phyloP scores from a whole-genome alignment of 2,113 vertebrate genomes.

The Scortum barcoo region DNA sequence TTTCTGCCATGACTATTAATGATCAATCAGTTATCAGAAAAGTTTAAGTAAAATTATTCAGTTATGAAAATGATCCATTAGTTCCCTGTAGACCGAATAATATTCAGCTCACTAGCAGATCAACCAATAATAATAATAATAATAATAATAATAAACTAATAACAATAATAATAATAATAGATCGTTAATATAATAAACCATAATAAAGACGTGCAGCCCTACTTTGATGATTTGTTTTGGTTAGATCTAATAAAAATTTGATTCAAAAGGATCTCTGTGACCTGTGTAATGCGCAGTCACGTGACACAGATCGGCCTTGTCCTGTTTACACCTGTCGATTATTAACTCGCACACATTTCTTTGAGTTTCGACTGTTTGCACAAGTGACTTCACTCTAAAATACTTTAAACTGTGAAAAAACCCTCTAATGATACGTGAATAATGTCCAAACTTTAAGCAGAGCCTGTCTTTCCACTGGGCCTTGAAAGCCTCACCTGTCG shows the following conservation, averaged over 20 bases:
- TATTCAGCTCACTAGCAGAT: not conserved
- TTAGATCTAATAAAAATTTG: no score
- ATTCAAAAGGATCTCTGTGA: no score
- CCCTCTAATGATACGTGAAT: accelerated
- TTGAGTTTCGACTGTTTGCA: slow-evolving; percentile 24
- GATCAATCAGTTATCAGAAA: not conserved
- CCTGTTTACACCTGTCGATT: slow-evolving; percentile 74
- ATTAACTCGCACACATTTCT: slow-evolving; percentile 68
- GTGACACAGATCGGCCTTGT: slow-evolving; percentile 68
- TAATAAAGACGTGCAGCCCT: no score
- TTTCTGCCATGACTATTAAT: not conserved
- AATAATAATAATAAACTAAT: no score
- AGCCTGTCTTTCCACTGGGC: accelerated
- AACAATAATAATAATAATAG: no score
- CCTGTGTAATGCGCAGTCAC: slow-evolving; percentile 55
- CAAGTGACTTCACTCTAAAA: not conserved
- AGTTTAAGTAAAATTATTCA: not conserved
- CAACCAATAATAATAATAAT: not conserved
- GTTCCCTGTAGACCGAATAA: no score
- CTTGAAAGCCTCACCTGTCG: slow-evolving; percentile 76
- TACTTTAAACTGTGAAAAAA: not conserved
- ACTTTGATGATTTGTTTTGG: no score
- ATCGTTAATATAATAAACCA: no score
- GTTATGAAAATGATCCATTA: not conserved
- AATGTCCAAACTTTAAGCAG: accelerated